Evolutionary conservation across 1,140 invertebrate species (phyloP).

Genomic region (Magallana angulata): DNA sequence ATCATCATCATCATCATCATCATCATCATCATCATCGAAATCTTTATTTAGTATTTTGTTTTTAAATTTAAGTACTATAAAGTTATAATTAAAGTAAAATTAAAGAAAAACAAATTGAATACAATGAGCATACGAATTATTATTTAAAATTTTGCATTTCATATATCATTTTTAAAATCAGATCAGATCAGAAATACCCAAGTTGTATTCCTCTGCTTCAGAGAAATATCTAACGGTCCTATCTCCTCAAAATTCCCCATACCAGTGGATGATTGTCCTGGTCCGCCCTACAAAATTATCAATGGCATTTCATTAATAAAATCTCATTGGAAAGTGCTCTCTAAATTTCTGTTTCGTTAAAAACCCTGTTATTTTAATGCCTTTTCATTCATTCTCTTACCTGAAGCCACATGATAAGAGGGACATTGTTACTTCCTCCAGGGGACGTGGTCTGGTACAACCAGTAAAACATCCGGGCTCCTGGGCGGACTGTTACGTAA

Average conservation of each 20-base stretch:
- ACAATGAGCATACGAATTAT: no score
- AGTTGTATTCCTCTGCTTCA: constrained; percentile 85
- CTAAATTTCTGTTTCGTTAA: no score
- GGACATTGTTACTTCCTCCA: constrained; percentile 55
- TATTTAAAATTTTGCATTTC: no score
- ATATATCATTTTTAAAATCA: no score
- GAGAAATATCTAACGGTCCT: constrained; percentile 79
- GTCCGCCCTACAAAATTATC: constrained; percentile 72
- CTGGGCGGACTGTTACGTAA: constrained; percentile 68
- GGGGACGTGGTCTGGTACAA: constrained; percentile 64
- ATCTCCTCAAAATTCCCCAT: constrained; percentile 78
- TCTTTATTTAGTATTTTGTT: no score
- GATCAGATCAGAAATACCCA: constrained; percentile 84
- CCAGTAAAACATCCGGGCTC: constrained; percentile 75
- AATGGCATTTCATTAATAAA: no score
- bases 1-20: background rate
- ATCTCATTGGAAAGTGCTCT: no score
- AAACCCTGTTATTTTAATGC: no score
- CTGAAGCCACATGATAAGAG: constrained; percentile 73
- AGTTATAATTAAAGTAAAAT: no score
- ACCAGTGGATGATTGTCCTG: constrained; percentile 76
- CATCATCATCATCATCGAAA: background rate
- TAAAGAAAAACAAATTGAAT: background rate
- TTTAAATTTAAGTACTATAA: background rate
- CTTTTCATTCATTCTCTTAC: constrained; percentile 43